Base-by-base conservation (phyloP, 2,888 invertebrate species). In the Cheilosia variabilis region DNA sequence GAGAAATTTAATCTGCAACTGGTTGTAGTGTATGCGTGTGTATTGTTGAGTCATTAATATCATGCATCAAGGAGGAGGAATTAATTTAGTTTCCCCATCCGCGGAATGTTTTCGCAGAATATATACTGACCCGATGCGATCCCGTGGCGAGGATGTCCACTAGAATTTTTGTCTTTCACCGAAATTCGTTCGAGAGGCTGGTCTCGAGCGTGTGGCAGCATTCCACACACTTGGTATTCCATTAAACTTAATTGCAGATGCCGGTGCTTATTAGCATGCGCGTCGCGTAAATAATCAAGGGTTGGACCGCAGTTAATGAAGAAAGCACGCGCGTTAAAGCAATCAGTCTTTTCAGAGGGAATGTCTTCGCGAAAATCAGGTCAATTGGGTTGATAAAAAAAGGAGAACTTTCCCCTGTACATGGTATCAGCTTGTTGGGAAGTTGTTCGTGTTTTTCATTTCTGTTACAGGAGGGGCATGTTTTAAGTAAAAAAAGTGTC, bases 31-130 rank as follows among this genome's bases (percentile, higher is more conserved):
- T 55, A 13, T 34, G 31, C 22, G 45, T 47, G 43, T 45, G 53
- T 22, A 17, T 62, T 63, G 47, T 53, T 75, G 75, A 75, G 63
- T 62, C 84, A 84, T 84, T 75, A 84, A 75, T 75, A 76, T 80
- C 69, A 60, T 58, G 71, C 75, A 80, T 84, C 80, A 80, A 80
- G 75, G 73, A 84, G 83, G 83, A 84, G 83, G 84, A 80, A 80
- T 84, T 84, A 80, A 84, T 84, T 60, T 84, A 83, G 68, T 78
- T 78, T 66, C 55, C 47, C 19, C 71, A 37, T 63, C 45, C 69
- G 58, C 65, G 63, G 50, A 55, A 69, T 63, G 66, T 50, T 57
- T 81, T 68, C 55, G 27, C 3, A 60, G 60, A 72, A 43, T 43
- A 17, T 52, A 17, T 24, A 63, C 66, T 62, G 66, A 41, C 53